These are phyloP conservation scores for Borostomias antarcticus DNA, from an alignment of 2,797 vertebrate species.

Conservation along the genomic window DNA sequence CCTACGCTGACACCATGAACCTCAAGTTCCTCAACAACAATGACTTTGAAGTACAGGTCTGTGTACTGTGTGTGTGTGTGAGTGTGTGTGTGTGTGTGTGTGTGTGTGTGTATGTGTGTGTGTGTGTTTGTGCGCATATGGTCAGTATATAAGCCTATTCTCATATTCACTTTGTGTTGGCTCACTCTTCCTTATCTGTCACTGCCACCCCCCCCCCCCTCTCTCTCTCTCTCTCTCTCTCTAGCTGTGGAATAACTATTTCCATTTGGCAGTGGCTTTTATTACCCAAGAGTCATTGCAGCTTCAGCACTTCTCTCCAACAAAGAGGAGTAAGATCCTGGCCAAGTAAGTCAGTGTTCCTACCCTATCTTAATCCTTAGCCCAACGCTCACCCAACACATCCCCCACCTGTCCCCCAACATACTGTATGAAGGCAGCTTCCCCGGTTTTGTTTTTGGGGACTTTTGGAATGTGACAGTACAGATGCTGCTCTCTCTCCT, in stretches of 20 bases:
- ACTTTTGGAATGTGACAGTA: too few species aligned
- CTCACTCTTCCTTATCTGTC: neutral
- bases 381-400: too few species aligned
- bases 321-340: slow-evolving; percentile 94
- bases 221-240: neutral
- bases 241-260: slow-evolving; percentile 99
- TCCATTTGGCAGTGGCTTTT: slow-evolving; percentile 97
- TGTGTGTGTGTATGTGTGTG: neutral
- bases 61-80: neutral
- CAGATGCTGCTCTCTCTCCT: too few species aligned
- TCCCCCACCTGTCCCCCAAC: too few species aligned
- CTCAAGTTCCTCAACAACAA: slow-evolving; percentile 93
- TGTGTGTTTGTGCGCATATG: slow-evolving; percentile 11
- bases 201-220: slow-evolving; percentile 4
- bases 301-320: slow-evolving; percentile 93
- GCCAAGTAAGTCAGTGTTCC: slow-evolving; percentile 83
- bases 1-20: slow-evolving; percentile 96
- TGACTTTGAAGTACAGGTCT: slow-evolving; percentile 94
- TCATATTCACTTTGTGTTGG: neutral
- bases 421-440: too few species aligned
- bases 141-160: neutral
- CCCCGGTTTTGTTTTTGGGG: too few species aligned
- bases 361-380: too few species aligned
- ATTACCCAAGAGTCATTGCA: slow-evolving; percentile 98
- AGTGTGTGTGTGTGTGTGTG: slow-evolving; percentile 7